phyloP scores from a whole-genome alignment of 1,140 invertebrate genomes.

The Drosophila equinoxialis region DNA sequence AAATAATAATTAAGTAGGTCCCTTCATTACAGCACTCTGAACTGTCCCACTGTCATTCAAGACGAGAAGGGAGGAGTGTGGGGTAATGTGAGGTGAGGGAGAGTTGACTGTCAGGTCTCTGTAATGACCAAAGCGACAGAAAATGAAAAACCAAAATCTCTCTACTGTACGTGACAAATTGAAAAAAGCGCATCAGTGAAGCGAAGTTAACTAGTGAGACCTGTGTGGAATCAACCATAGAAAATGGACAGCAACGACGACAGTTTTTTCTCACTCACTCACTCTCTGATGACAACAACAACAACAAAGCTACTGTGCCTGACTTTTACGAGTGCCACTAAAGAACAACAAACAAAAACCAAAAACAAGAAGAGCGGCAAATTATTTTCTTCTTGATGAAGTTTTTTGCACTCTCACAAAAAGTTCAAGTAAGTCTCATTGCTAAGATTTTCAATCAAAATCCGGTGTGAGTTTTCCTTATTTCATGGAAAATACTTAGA shows the following conservation, averaged over 20 bases:
- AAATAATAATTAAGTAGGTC: constrained; percentile 76
- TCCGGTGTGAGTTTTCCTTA: too few relatives aligned
- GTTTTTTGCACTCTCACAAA: not conserved
- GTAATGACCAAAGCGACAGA: constrained; percentile 55
- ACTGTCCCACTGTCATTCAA: not conserved
- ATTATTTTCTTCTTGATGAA: not conserved
- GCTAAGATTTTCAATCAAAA: too few relatives aligned
- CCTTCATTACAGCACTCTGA: not conserved
- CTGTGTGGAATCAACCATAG: constrained; percentile 80
- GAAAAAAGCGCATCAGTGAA: constrained; percentile 81
- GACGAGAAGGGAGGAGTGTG: not conserved
- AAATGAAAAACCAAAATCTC: constrained; percentile 65
- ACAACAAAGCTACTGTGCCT: constrained; percentile 64
- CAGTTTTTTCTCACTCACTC: constrained; percentile 31
- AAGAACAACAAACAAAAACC: constrained; percentile 26
- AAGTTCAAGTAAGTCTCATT: not conserved
- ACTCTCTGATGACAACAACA: constrained; percentile 20
- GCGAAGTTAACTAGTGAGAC: constrained; percentile 80
- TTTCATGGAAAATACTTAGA: too few relatives aligned
- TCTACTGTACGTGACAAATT: constrained; percentile 81
- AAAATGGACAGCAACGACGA: constrained; percentile 69
- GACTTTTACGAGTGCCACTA: constrained; percentile 67
- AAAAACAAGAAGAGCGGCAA: not conserved
- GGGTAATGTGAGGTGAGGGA: not conserved
- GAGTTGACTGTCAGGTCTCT: not conserved